phyloP scores from a whole-genome alignment of 1,140 invertebrate genomes.

The Micrasema minimum region DNA sequence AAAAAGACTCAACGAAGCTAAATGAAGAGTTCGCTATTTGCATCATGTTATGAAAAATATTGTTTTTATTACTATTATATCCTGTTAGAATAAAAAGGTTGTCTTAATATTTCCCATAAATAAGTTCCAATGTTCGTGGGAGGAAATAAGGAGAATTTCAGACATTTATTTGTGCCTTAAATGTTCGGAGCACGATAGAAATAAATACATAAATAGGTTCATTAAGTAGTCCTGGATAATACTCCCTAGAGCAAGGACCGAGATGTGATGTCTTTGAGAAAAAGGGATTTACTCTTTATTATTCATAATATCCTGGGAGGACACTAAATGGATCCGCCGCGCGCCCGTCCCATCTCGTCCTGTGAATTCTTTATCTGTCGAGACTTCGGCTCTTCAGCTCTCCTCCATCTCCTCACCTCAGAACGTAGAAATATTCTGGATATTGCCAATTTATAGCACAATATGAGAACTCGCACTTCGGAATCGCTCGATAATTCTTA shows the following conservation, averaged over 20 bases:
- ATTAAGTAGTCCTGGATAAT: slow-evolving; percentile 21
- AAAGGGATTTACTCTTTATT: slow-evolving; percentile 21
- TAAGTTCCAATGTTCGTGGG: too few species aligned
- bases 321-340: slow-evolving; percentile 11
- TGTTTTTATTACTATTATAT: too few species aligned
- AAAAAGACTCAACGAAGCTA: too few species aligned
- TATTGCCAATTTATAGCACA: slow-evolving; percentile 10
- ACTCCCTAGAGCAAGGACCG: neutral
- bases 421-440: neutral
- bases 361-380: slow-evolving; percentile 22
- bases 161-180: too few species aligned
- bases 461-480: too few species aligned
- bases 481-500: too few species aligned
- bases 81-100: too few species aligned
- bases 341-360: slow-evolving; percentile 7
- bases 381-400: neutral
- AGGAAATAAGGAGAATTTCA: too few species aligned
- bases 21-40: too few species aligned
- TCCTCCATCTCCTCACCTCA: neutral
- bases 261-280: slow-evolving; percentile 22
- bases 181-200: too few species aligned
- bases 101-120: too few species aligned
- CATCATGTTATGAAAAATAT: too few species aligned
- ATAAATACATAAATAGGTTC: neutral
- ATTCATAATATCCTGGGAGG: slow-evolving; percentile 16